These are phyloP conservation scores for Cyprinodon brontotheroides DNA, from an alignment of 2,113 vertebrate species.

Conservation along the genomic window DNA sequence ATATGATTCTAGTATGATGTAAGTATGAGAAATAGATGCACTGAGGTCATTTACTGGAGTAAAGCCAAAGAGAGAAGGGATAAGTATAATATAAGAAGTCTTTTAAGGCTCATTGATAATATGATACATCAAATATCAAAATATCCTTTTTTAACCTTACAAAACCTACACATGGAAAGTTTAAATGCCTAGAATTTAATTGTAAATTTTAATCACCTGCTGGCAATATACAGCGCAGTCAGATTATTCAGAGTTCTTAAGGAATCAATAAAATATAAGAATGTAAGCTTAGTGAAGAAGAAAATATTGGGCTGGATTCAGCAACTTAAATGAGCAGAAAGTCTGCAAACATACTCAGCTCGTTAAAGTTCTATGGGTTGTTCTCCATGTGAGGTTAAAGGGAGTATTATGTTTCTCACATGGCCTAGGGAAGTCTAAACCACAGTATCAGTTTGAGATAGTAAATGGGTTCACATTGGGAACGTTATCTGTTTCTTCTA, in stretches of 20 bases:
- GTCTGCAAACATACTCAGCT: conserved; percentile 74
- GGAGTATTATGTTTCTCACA: conserved; percentile 67
- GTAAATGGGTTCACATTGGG: background rate
- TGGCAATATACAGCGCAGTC: conserved; percentile 25
- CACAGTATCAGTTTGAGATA: conserved; percentile 15
- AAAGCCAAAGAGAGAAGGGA: conserved; percentile 12
- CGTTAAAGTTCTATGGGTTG: conserved; percentile 46
- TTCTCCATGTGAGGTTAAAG: conserved; percentile 55
- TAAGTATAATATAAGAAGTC: background rate
- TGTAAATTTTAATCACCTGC: background rate
- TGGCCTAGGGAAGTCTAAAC: conserved; percentile 52
- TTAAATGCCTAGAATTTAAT: background rate
- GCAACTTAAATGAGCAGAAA: conserved; percentile 19
- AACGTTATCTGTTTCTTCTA: background rate
- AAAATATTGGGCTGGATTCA: too few relatives aligned
- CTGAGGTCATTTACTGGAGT: conserved; percentile 52
- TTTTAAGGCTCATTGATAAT: background rate
- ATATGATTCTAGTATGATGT: conserved; percentile 56
- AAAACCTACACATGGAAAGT: background rate
- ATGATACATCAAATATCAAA: background rate
- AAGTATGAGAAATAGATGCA: conserved; percentile 37
- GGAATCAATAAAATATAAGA: conserved; percentile 55
- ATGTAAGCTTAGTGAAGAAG: background rate
- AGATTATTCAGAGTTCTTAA: conserved; percentile 32
- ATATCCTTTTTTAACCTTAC: background rate